Conservation (phyloP, 2,888 invertebrate genomes). For the Ectemnius lituratus region DNA sequence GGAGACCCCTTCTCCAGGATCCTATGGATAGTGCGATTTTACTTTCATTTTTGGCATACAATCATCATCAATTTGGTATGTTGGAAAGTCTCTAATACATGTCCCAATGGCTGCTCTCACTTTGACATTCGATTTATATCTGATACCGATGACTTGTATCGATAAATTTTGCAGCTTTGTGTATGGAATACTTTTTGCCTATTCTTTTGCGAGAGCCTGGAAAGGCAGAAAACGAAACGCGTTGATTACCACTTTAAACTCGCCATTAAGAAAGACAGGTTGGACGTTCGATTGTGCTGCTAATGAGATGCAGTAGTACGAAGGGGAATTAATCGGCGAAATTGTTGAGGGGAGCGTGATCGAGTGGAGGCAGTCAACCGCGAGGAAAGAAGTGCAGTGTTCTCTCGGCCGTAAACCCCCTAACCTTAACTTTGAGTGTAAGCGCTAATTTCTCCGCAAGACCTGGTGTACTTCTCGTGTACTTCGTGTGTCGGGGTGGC, state of each 20-base stretch:
- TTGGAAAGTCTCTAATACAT: conserved; percentile 29
- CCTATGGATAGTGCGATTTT: conserved; percentile 22
- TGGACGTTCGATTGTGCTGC: too few relatives aligned
- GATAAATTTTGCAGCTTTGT: not conserved
- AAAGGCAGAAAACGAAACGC: not conserved
- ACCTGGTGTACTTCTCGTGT: conserved; percentile 9
- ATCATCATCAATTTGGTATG: conserved; percentile 59
- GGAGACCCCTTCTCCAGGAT: conserved; percentile 16
- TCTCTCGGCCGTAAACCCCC: conserved; percentile 32
- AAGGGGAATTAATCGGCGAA: not conserved
- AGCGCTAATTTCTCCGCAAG: too few relatives aligned
- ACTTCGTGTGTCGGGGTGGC: conserved; percentile 37
- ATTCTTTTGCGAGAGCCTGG: too few relatives aligned
- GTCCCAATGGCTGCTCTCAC: too few relatives aligned
- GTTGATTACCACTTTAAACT: conserved; percentile 19
- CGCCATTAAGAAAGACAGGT: conserved; percentile 14
- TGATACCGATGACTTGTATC: too few relatives aligned
- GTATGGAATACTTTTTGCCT: not conserved
- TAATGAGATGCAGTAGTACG: too few relatives aligned
- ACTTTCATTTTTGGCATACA: conserved; percentile 65
- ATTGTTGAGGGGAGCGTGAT: conserved; percentile 9
- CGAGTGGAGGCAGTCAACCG: conserved; percentile 24
- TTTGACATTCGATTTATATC: not conserved
- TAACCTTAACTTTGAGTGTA: conserved; percentile 33
- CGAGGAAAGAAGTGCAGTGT: conserved; percentile 21